A percentile compares a stretch with the other conserved stretches of the same genome.
Evolutionary conservation across 2,797 vertebrate genomes (phyloP).

Genomic region (Takifugu ocellatus): DNA sequence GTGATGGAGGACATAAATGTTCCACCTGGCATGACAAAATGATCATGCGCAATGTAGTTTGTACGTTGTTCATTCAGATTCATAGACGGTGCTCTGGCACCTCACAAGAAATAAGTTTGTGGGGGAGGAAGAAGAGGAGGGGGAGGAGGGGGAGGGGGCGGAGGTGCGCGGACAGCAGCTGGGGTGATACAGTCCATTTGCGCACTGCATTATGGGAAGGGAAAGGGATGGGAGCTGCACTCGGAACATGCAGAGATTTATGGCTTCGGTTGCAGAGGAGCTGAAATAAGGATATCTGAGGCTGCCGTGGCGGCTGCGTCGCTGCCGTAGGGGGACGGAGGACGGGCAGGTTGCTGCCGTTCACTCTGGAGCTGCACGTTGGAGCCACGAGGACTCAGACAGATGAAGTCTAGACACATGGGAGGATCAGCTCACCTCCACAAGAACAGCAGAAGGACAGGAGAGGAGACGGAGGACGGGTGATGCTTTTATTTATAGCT

Average conservation of each 20-base stretch:
- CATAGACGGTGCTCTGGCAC: conserved; percentile 30
- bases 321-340: conserved; percentile 43
- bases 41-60: background rate
- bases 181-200: conserved; percentile 51
- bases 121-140: background rate
- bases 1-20: conserved; percentile 44
- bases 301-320: conserved; percentile 41
- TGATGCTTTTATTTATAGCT: conserved; percentile 39
- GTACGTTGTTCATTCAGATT: conserved; percentile 11
- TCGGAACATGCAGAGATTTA: conserved; percentile 63
- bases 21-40: conserved; percentile 52
- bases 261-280: conserved; percentile 57
- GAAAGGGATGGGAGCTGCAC: conserved; percentile 50
- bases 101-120: conserved; percentile 17
- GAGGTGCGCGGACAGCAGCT: conserved; percentile 18
- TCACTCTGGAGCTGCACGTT: conserved; percentile 32
- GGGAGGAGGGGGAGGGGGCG: background rate
- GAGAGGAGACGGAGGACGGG: conserved; percentile 34
- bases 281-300: conserved; percentile 54
- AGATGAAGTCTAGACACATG: conserved; percentile 49
- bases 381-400: conserved; percentile 47
- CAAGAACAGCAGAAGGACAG: conserved; percentile 39
- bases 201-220: conserved; percentile 67
- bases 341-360: conserved; percentile 40
- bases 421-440: conserved; percentile 52